These are phyloP conservation scores for Aphelenchoides avenae DNA, from an alignment of 1,140 invertebrate species.

Conservation along the genomic window DNA sequence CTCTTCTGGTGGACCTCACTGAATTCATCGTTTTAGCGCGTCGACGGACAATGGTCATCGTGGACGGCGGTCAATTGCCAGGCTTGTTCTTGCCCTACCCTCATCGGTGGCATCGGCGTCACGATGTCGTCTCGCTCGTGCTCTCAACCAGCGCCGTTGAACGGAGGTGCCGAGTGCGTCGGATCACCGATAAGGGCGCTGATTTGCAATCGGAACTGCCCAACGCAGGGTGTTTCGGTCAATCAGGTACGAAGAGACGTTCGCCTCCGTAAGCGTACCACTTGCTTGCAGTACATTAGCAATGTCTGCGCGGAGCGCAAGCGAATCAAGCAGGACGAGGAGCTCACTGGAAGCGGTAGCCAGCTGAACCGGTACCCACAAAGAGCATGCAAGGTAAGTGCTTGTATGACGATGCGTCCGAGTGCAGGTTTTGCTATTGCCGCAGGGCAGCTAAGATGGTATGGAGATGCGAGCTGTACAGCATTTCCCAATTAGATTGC, in stretches of 20 bases:
- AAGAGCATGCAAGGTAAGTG: slow-evolving; percentile 56
- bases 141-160: slow-evolving; percentile 44
- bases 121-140: slow-evolving; percentile 41
- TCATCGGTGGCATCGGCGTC: slow-evolving; percentile 50
- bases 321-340: slow-evolving; percentile 49
- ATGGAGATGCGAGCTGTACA: too few relatives aligned
- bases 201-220: slow-evolving; percentile 48
- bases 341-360: slow-evolving; percentile 53
- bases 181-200: slow-evolving; percentile 47
- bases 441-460: too few relatives aligned
- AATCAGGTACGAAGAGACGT: slow-evolving; percentile 40
- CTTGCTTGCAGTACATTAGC: slow-evolving; percentile 8
- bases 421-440: too few relatives aligned
- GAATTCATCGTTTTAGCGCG: slow-evolving; percentile 40
- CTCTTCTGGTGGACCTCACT: too few relatives aligned
- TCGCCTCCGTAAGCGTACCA: neutral
- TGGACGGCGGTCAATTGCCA: slow-evolving; percentile 43
- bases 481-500: too few relatives aligned
- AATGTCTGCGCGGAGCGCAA: slow-evolving; percentile 51
- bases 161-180: slow-evolving; percentile 54
- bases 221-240: slow-evolving; percentile 36
- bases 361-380: slow-evolving; percentile 56
- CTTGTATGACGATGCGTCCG: too few relatives aligned
- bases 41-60: slow-evolving; percentile 53
- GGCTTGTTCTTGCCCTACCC: slow-evolving; percentile 44